These are phyloP conservation scores for Falco peregrinus DNA, from an alignment of 2,797 vertebrate species.

Conservation along the genomic window DNA sequence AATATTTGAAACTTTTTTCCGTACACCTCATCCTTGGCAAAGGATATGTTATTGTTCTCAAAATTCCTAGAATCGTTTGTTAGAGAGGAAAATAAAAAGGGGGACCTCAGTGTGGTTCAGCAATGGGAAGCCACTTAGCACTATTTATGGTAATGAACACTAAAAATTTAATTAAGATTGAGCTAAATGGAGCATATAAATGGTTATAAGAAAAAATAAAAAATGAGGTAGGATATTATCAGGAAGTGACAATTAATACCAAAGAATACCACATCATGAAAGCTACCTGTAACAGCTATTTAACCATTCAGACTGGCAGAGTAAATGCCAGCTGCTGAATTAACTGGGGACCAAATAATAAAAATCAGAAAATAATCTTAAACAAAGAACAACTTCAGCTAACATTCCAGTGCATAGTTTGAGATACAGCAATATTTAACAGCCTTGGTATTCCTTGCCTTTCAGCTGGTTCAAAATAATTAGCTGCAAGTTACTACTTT, in stretches of 20 bases:
- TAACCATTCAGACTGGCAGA: not conserved
- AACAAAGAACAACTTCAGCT: not conserved
- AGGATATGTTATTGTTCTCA: conserved; percentile 1
- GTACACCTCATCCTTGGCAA: not conserved
- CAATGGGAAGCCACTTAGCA: conserved; percentile 26
- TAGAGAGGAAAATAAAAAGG: not conserved
- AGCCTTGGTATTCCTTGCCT: not conserved
- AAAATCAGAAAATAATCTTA: not conserved
- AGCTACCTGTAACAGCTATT: not conserved
- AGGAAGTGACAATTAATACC: conserved; percentile 26
- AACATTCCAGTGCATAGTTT: conserved; percentile 22
- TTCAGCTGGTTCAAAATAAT: conserved; percentile 5
- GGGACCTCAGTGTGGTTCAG: not conserved
- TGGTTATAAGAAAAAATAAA: not conserved
- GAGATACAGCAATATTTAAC: not conserved
- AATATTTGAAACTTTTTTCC: not conserved
- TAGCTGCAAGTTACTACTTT: not conserved
- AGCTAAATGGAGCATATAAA: conserved; percentile 16
- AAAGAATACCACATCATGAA: not conserved
- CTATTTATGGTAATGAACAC: conserved; percentile 19
- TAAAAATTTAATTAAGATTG: conserved; percentile 17
- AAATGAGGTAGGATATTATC: conserved; percentile 60
- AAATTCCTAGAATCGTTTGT: not conserved
- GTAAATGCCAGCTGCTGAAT: conserved; percentile 11
- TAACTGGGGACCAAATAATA: not conserved